Evolutionary conservation across 2,113 vertebrate species (phyloP), one percentile per base, ranked within the genome.

Genomic region (Pollachius pollachius): DNA sequence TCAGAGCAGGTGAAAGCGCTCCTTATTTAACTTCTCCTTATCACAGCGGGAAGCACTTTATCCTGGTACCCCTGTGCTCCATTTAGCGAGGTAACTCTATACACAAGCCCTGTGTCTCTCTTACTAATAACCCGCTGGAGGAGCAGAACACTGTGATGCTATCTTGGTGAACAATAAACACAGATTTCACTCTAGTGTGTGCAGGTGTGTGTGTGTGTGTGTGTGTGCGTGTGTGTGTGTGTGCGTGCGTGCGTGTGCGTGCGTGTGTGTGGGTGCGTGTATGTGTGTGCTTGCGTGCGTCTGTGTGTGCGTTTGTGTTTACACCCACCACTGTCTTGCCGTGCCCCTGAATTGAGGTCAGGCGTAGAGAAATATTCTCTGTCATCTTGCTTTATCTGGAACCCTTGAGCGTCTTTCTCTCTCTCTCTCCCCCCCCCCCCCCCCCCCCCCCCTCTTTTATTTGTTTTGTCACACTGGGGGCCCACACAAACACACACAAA

Each of bases 401-500:
- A 72, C 59, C 69, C 61, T 62, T 30, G 16, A 65, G 23, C 64
- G 60, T 34, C 68, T 78, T 67, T 69, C 30, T 30, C 30, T 30
- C 30, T 30, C 30, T 6, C 4, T 2, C 21, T n/a, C n/a, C 21
- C 3, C 1, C 30, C 30, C 3, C 30, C 52, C 52, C 16, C 16
- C 23, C 30, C 30, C 3, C 30, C 52, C 52, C 16, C 16, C 23
- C 74, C 68, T 19, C 65, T 68, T 82, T 69, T 78, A 30, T 76
- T 70, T 76, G 73, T 83, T 65, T 79, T 73, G 73, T 77, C 67
- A 73, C n/a, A 15, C 52, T 57, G 37, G 64, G 65, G 30, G 30
- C 30, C 30, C 30, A 68, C 6, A 37, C 17, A 68, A 17, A 68
- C 30, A 41, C 57, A 60, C 11, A 23, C 57, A 19, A 0, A 41